These are phyloP conservation scores for Ichneumoninae sp. DNA, from an alignment of 2,888 invertebrate species.

Conservation along the genomic window DNA sequence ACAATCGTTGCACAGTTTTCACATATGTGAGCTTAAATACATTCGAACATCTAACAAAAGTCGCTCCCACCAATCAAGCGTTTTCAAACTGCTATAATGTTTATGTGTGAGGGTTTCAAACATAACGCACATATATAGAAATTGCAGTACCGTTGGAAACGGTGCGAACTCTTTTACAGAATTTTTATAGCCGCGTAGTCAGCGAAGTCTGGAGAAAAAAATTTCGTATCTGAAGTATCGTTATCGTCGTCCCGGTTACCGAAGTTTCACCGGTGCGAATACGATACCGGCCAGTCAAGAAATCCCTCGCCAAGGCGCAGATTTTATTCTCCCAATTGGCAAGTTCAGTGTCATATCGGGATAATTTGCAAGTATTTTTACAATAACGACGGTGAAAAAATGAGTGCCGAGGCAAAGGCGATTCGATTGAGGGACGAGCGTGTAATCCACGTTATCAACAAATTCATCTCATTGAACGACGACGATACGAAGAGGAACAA, in stretches of 20 bases:
- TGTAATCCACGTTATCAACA: slow-evolving; percentile 70
- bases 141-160: not conserved
- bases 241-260: not conserved
- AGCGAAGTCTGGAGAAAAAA: not conserved
- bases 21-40: not conserved
- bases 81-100: not conserved
- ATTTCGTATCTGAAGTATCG: not conserved
- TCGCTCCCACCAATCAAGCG: not conserved
- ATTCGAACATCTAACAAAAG: not conserved
- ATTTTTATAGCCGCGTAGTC: not conserved
- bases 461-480: slow-evolving; percentile 71
- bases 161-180: not conserved
- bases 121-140: not conserved
- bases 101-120: not conserved
- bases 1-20: not conserved
- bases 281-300: not conserved
- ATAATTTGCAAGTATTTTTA: not conserved
- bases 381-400: not conserved
- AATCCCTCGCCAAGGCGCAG: not conserved
- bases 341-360: not conserved
- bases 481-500: slow-evolving; percentile 69
- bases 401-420: slow-evolving; percentile 20
- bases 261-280: not conserved
- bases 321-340: not conserved
- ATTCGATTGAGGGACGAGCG: slow-evolving; percentile 60